Base-by-base conservation (phyloP, 2,888 invertebrate genomes). In the Linnaemya vulpina region DNA sequence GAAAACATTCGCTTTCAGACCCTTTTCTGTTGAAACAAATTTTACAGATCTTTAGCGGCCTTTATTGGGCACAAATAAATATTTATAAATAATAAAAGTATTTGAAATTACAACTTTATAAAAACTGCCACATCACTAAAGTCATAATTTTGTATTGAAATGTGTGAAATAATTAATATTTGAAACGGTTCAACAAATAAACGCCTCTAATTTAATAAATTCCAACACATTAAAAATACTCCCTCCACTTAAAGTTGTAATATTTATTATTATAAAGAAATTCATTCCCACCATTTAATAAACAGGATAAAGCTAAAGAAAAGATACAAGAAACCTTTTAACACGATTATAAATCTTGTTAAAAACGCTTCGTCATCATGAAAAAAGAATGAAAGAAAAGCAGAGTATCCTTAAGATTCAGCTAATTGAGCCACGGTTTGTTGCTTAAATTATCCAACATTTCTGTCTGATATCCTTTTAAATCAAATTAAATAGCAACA, bases 291-390 rank as follows among this genome's bases (percentile, higher is more conserved):
- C 20, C 71, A 53, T 51, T 40, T 46, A 13, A 51, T 22, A 7
- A 22, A 49, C 20, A 30, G 22, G 3, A 62, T 46, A 38, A 49
- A 43, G 13, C 10, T 40, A 46, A 65, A 22, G 25, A 38, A 65
- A 73, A 1, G 8, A 35, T 8, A 35, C 3, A 80, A 35, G 7
- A 43, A 73, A 77, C 38, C 87, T 88, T 83, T 89, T 89, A 89
- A 89, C 89, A 89, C 87, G 88, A 88, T 90, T 88, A 89, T 88
- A 89, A 90, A 90, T 89, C 88, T 87, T 75, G 8, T 62, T 22
- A 53, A 74, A 86, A 76, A 62, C 73, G 78, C 75, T 60, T 15
- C 40, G 30, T 79, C 84, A 84, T 22, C 25, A 71, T 15, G 15
- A 71, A 35, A 11, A 38, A 51, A 73, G 10, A 17, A 38, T 5